Evolutionary conservation across 35 echinoderm and acorn worm genomes (phyloP).

Genomic region (Lytechinus pictus): DNA sequence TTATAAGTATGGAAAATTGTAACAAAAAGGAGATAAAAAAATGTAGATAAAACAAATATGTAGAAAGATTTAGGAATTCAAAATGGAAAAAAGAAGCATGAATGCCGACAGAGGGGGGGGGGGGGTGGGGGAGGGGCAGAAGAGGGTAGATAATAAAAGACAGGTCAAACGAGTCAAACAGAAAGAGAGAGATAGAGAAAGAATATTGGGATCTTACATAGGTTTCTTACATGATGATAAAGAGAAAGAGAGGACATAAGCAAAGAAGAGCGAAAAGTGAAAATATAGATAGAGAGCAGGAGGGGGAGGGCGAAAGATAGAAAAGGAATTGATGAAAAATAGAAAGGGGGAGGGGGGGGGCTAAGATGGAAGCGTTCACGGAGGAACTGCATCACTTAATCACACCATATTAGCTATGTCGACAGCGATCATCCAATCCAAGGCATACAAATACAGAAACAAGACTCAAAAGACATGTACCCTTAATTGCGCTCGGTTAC

Average conservation of each 20-base stretch:
- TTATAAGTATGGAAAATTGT: too few relatives aligned
- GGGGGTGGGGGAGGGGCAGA: too few relatives aligned
- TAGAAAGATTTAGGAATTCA: too few relatives aligned
- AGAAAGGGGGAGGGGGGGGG: not conserved
- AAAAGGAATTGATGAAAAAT: not conserved
- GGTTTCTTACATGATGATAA: too few relatives aligned
- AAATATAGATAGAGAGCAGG: not conserved
- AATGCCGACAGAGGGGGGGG: too few relatives aligned
- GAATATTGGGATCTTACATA: too few relatives aligned
- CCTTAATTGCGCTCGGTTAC: constrained; percentile 16
- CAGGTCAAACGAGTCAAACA: too few relatives aligned
- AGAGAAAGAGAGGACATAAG: not conserved
- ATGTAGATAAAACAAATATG: too few relatives aligned
- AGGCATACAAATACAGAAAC: not conserved
- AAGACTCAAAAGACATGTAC: not conserved
- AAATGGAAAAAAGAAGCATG: too few relatives aligned
- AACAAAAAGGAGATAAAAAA: too few relatives aligned
- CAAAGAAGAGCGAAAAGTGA: not conserved
- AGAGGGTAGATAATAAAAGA: too few relatives aligned
- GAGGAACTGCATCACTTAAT: not conserved
- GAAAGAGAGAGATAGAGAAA: too few relatives aligned
- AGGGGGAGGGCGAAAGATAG: not conserved
- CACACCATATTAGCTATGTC: constrained; percentile 31
- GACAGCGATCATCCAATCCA: not conserved
- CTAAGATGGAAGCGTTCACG: not conserved